Percentiles rank a stretch among this genome's conserved stretches.
phyloP scores from a whole-genome alignment of 2,113 vertebrate genomes.

The Syngnathus floridae region DNA sequence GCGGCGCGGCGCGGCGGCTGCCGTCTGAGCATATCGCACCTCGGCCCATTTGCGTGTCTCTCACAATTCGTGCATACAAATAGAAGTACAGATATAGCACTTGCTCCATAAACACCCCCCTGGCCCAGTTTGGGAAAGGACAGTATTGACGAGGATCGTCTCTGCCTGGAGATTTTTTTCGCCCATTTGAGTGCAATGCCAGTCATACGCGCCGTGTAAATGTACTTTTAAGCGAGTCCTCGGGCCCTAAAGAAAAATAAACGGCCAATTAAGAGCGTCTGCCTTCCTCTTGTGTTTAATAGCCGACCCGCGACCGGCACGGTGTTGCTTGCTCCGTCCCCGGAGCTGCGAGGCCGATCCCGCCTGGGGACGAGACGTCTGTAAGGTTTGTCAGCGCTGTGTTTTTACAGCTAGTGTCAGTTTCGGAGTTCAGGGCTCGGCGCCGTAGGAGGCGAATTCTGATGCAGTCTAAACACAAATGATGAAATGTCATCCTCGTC shows the following conservation, averaged over 20 bases:
- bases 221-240: conserved; percentile 26
- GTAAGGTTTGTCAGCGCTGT: conserved; percentile 37
- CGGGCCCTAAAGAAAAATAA: conserved; percentile 47
- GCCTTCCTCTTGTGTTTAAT: conserved; percentile 41
- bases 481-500: conserved; percentile 17
- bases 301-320: conserved; percentile 46
- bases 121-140: conserved; percentile 28
- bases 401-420: conserved; percentile 20
- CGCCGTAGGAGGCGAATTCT: conserved; percentile 11
- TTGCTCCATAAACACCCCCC: neutral
- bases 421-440: conserved; percentile 43
- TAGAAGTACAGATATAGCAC: conserved; percentile 1
- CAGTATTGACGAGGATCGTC: conserved; percentile 45
- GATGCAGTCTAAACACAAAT: conserved; percentile 8
- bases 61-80: conserved; percentile 6
- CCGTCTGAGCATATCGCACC: conserved; percentile 15
- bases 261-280: conserved; percentile 29
- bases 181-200: neutral
- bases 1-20: conserved; percentile 10
- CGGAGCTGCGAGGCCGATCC: conserved; percentile 27
- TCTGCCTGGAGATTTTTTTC: conserved; percentile 42
- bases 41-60: conserved; percentile 10
- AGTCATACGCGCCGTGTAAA: neutral
- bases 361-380: conserved; percentile 30
- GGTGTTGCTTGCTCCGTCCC: conserved; percentile 49